Base-by-base conservation (phyloP, 2,113 vertebrate species). In the Phrynosoma blainvillii region DNA sequence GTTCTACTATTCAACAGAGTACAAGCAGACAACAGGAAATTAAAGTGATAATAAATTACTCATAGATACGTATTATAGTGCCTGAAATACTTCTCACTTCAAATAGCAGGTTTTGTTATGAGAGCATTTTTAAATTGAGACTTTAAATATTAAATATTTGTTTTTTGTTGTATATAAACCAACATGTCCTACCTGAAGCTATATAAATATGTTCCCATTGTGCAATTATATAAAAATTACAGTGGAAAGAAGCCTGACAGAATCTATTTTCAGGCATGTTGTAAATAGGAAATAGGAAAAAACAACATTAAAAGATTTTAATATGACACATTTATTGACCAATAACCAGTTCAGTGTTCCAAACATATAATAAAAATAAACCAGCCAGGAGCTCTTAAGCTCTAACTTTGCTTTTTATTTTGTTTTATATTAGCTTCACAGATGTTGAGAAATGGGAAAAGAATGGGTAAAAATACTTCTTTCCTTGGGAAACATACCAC, bases 231-330 rank as follows among this genome's bases (percentile, higher is more conserved):
- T 66, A 23, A 91, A 59, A 54, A 87, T 1, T 0, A 0, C 85
- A 32, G 68, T 85, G 87, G 89, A 91, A 40, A 85, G 86, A 84
- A 93, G 92, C 54, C 47, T 90, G 89, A 84, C 87, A 86, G n/a
- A 87, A 89, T 5, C 23, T 36, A 87, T 86, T 1, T 0, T 0
- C 62, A 87, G 65, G 87, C 0, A 18, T 23, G 79, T 11, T 78
- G 65, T 74, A 62, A 79, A 92, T 90, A 77, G 0, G 81, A 75
- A 93, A 25, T 88, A 73, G 88, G 75, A 21, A 88, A 13, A 66
- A 54, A 13, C 86, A 81, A 92, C 84, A 83, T 30, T 84, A 73
- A 81, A 90, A 73, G 71, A 90, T 88, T 92, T 94, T 85, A 92
- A 23, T 77, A 91, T 73, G 89, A 77, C 25, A 82, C 8, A 32